Conservation (phyloP, 2,888 invertebrate genomes). For the Helleia helle region DNA sequence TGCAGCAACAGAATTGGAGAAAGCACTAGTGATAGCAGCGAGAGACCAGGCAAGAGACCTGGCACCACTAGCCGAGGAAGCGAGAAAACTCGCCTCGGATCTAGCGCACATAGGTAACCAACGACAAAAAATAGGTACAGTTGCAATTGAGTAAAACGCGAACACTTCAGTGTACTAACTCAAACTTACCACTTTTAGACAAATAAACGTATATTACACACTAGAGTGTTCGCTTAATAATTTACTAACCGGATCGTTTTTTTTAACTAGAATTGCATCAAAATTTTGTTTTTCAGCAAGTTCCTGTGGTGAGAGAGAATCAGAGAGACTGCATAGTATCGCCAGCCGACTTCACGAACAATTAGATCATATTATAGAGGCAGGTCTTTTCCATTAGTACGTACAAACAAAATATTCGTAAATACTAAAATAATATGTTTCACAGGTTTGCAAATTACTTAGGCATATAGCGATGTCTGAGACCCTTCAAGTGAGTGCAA, state of each 20-base stretch:
- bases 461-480: slow-evolving; percentile 96
- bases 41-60: slow-evolving; percentile 62
- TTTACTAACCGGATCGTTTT: slow-evolving; percentile 14
- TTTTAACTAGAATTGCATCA: slow-evolving; percentile 14
- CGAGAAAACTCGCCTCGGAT: slow-evolving; percentile 58
- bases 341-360: slow-evolving; percentile 97
- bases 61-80: slow-evolving; percentile 58
- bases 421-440: slow-evolving; percentile 6
- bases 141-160: slow-evolving; percentile 30
- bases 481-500: slow-evolving; percentile 94
- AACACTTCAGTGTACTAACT: slow-evolving; percentile 28
- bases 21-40: slow-evolving; percentile 80
- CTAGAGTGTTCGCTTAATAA: slow-evolving; percentile 28
- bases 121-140: slow-evolving; percentile 52
- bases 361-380: slow-evolving; percentile 98
- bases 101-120: slow-evolving; percentile 68
- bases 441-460: slow-evolving; percentile 93
- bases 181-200: not conserved
- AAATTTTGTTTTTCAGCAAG: slow-evolving; percentile 45
- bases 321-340: slow-evolving; percentile 93
- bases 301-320: slow-evolving; percentile 77
- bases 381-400: slow-evolving; percentile 42
- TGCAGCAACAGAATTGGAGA: slow-evolving; percentile 88
- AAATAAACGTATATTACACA: slow-evolving; percentile 14
- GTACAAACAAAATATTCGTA: slow-evolving; percentile 1